Evolutionary conservation across 35 echinoderm and acorn worm genomes (phyloP).

Genomic region (Chiridota heheva): DNA sequence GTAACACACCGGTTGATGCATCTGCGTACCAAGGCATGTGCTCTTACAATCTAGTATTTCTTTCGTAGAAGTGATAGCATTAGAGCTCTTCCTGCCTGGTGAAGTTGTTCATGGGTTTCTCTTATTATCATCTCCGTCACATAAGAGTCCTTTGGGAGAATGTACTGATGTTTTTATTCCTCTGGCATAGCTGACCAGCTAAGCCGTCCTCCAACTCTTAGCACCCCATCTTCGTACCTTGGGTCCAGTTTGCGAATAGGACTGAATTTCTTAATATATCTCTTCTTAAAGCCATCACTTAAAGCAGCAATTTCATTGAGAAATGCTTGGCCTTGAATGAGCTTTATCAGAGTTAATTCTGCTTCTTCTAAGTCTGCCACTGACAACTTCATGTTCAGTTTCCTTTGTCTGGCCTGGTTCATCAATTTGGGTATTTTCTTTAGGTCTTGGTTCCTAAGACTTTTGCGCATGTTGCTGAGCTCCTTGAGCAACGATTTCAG

Average conservation of each 20-base stretch:
- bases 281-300: neutral
- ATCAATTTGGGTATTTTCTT: neutral
- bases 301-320: conserved; percentile 22
- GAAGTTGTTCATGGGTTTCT: conserved; percentile 37
- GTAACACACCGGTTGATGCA: conserved; percentile 30
- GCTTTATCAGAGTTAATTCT: conserved; percentile 9
- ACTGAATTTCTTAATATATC: conserved; percentile 44
- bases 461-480: conserved; percentile 17
- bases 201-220: conserved; percentile 58
- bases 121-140: conserved; percentile 54
- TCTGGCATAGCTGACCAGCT: conserved; percentile 41
- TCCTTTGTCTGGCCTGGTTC: conserved; percentile 3
- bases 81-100: conserved; percentile 25
- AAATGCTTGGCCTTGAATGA: conserved; percentile 26
- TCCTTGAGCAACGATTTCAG: conserved; percentile 2
- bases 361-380: conserved; percentile 5
- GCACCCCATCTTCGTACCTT: conserved; percentile 6
- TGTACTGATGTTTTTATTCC: conserved; percentile 49
- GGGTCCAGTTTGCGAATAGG: conserved; percentile 64
- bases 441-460: neutral
- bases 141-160: conserved; percentile 43
- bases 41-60: conserved; percentile 38
- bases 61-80: conserved; percentile 22
- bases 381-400: conserved; percentile 11
- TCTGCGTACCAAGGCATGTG: conserved; percentile 19